Evolutionary conservation across 1,140 invertebrate genomes (phyloP).

Genomic region (Drosophila parabipectinata): DNA sequence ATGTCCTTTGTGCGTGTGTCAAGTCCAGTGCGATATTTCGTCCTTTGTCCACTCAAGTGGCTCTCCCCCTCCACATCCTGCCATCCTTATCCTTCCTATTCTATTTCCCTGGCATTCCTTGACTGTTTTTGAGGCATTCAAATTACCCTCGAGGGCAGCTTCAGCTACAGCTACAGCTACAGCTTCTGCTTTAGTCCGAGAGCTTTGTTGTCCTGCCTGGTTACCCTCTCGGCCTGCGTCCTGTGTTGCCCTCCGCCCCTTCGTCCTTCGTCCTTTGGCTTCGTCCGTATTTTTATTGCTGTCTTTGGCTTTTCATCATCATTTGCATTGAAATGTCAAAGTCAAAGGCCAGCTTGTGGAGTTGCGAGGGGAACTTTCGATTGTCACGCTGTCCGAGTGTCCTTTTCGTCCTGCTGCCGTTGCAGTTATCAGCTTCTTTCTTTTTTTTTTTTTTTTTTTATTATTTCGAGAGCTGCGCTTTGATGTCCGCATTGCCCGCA

Average conservation of each 20-base stretch:
- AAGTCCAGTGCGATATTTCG: constrained; percentile 61
- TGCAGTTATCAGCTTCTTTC: constrained; percentile 36
- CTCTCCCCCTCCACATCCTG: constrained; percentile 16
- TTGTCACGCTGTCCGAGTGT: constrained; percentile 48
- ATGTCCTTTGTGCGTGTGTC: constrained; percentile 72
- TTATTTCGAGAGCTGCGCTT: constrained; percentile 29
- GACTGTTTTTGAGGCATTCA: constrained; percentile 52
- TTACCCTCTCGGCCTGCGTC: constrained; percentile 23
- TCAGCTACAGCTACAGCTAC: constrained; percentile 56
- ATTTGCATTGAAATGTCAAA: constrained; percentile 81
- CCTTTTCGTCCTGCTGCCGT: constrained; percentile 21
- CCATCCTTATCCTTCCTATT: constrained; percentile 11
- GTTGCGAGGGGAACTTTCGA: constrained; percentile 35
- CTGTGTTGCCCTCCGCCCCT: constrained; percentile 12
- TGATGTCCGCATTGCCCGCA: constrained; percentile 42
- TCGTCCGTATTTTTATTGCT: constrained; percentile 59
- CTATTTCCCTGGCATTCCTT: constrained; percentile 30
- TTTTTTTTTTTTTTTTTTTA: background rate
- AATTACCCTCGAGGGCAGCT: constrained; percentile 76
- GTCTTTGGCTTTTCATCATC: constrained; percentile 80
- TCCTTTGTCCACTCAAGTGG: constrained; percentile 78
- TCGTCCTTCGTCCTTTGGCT: background rate
- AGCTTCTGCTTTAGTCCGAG: constrained; percentile 21
- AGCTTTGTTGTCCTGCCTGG: constrained; percentile 57
- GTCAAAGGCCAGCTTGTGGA: constrained; percentile 53